Evolutionary conservation across 1,140 invertebrate species (phyloP).

Genomic region (Uloborus diversus): DNA sequence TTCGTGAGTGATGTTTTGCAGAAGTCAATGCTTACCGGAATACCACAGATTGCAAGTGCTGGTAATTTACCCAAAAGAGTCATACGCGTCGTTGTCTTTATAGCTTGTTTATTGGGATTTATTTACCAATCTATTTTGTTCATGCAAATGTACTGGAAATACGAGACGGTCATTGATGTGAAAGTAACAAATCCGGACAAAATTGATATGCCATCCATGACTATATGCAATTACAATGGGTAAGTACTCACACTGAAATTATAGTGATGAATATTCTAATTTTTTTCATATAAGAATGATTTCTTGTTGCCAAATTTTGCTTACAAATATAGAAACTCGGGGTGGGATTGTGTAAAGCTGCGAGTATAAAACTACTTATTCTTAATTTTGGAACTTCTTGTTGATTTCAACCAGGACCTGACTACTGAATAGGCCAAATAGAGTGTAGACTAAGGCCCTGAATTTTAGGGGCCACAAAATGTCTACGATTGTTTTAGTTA

Average conservation of each 20-base stretch:
- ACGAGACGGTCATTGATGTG: slow-evolving; percentile 31
- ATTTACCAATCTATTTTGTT: slow-evolving; percentile 19
- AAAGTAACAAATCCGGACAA: background rate
- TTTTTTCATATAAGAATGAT: too few species aligned
- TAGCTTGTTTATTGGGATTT: slow-evolving; percentile 24
- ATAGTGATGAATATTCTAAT: too few species aligned
- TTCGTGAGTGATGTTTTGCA: slow-evolving; percentile 5
- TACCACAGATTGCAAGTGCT: slow-evolving; percentile 37
- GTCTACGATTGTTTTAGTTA: too few species aligned
- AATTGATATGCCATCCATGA: slow-evolving; percentile 13
- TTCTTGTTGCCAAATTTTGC: background rate
- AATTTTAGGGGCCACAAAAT: too few species aligned
- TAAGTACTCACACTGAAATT: too few species aligned
- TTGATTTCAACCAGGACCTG: too few species aligned
- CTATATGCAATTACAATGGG: slow-evolving; percentile 25
- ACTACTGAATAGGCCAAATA: too few species aligned
- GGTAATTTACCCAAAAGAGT: background rate
- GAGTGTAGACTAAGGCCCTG: too few species aligned
- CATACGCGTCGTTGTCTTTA: slow-evolving; percentile 9
- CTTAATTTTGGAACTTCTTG: too few species aligned
- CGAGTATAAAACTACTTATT: too few species aligned
- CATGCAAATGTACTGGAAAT: slow-evolving; percentile 33
- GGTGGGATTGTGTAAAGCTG: too few species aligned
- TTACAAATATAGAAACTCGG: background rate
- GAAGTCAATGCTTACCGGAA: slow-evolving; percentile 50